Percentiles rank a stretch among this genome's conserved stretches.
phyloP scores from a whole-genome alignment of 2,797 vertebrate genomes.

The Siniperca obscura region DNA sequence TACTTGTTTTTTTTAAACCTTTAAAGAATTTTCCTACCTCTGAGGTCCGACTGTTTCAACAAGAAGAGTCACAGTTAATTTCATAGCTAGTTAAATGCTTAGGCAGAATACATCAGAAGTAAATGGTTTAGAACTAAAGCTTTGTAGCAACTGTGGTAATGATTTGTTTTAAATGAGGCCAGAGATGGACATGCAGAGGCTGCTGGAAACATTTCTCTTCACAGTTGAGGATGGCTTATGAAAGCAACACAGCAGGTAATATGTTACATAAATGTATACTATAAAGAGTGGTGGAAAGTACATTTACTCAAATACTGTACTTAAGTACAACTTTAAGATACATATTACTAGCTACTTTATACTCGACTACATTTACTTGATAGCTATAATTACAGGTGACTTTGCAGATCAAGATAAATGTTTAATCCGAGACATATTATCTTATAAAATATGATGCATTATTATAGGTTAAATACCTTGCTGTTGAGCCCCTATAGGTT shows the following conservation, averaged over 20 bases:
- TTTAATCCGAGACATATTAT: background rate
- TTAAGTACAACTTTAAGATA: background rate
- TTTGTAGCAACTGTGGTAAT: conserved; percentile 54
- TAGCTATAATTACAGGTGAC: background rate
- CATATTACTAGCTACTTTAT: background rate
- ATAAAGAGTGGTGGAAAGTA: background rate
- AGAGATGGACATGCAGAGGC: conserved; percentile 44
- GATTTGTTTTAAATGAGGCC: conserved; percentile 66
- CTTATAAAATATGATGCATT: background rate
- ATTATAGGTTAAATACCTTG: background rate
- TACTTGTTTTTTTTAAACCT: conserved; percentile 38
- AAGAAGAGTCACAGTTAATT: conserved; percentile 77
- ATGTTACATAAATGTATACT: conserved; percentile 23
- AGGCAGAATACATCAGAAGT: conserved; percentile 62
- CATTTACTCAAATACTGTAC: background rate
- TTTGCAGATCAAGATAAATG: background rate
- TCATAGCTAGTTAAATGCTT: conserved; percentile 83
- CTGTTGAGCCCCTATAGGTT: background rate
- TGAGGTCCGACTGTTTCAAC: conserved; percentile 56
- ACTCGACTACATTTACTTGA: background rate
- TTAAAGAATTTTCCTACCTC: conserved; percentile 59
- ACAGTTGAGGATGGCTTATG: conserved; percentile 36
- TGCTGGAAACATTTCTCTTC: conserved; percentile 44
- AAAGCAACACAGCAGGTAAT: conserved; percentile 47
- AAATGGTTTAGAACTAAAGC: conserved; percentile 74